Conservation (phyloP, 2,888 invertebrate species). For the Chironomus riparius region DNA sequence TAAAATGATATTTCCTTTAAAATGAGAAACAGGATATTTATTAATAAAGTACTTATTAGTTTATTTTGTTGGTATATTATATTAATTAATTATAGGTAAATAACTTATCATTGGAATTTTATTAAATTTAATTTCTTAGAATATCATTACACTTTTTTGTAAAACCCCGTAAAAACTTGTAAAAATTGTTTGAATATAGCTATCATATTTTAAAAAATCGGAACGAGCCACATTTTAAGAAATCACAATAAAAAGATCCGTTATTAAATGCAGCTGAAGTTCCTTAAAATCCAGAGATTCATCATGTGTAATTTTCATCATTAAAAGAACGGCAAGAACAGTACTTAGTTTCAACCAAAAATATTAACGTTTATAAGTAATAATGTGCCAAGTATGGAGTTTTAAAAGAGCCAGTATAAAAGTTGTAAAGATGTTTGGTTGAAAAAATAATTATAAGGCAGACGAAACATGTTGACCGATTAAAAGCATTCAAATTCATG, state of each 20-base stretch:
- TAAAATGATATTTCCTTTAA: too few species aligned
- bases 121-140: too few species aligned
- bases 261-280: neutral
- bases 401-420: neutral
- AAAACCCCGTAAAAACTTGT: too few species aligned
- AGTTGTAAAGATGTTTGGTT: neutral
- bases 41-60: too few species aligned
- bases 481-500: neutral
- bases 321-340: neutral
- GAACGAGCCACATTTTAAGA: neutral
- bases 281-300: neutral
- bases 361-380: too few species aligned
- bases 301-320: neutral
- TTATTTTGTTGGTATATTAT: too few species aligned
- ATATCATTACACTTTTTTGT: too few species aligned
- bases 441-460: neutral
- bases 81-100: too few species aligned
- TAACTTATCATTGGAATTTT: neutral
- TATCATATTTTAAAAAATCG: neutral
- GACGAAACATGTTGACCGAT: slow-evolving; percentile 1
- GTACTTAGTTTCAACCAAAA: neutral
- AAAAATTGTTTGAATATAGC: neutral
- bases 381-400: too few species aligned
- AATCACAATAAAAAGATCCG: neutral
- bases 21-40: too few species aligned